phyloP scores from a whole-genome alignment of 1,140 invertebrate genomes.

The Brachionus sp. region DNA sequence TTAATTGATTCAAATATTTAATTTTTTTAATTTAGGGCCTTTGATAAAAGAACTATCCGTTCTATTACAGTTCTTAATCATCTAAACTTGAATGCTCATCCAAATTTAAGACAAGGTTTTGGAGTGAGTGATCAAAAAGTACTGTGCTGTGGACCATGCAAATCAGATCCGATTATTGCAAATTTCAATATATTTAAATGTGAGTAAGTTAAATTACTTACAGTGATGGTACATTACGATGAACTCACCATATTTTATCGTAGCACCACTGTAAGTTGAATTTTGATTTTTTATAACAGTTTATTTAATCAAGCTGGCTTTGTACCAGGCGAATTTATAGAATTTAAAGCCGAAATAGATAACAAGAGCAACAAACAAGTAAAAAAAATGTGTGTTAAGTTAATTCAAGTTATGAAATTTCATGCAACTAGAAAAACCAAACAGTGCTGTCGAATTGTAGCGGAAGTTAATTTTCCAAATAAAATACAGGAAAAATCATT shows the following conservation, averaged over 20 bases:
- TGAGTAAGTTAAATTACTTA: not conserved
- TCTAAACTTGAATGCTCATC: conserved; percentile 53
- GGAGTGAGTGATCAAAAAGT: conserved; percentile 16
- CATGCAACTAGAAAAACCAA: not conserved
- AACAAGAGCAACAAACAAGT: conserved; percentile 33
- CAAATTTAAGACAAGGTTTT: not conserved
- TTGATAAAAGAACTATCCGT: conserved; percentile 51
- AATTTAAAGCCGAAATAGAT: conserved; percentile 11
- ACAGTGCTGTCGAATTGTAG: not conserved
- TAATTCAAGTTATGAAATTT: conserved; percentile 32
- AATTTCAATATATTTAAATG: conserved; percentile 17
- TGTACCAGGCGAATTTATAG: conserved; percentile 15
- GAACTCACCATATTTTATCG: too few relatives aligned
- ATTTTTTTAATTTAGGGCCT: conserved; percentile 1
- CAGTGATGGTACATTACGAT: too few relatives aligned
- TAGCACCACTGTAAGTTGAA: too few relatives aligned
- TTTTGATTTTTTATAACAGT: not conserved
- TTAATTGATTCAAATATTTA: too few relatives aligned
- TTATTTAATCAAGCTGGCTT: not conserved
- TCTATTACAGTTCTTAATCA: conserved; percentile 54
- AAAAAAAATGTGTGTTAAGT: conserved; percentile 18
- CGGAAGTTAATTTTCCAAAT: not conserved
- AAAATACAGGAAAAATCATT: not conserved
- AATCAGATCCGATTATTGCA: conserved; percentile 23
- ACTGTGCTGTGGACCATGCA: conserved; percentile 7